A percentile compares a stretch with the other conserved stretches of the same genome.
Evolutionary conservation across 2,888 invertebrate species (phyloP).

Genomic region (Barypeithes pellucidus): DNA sequence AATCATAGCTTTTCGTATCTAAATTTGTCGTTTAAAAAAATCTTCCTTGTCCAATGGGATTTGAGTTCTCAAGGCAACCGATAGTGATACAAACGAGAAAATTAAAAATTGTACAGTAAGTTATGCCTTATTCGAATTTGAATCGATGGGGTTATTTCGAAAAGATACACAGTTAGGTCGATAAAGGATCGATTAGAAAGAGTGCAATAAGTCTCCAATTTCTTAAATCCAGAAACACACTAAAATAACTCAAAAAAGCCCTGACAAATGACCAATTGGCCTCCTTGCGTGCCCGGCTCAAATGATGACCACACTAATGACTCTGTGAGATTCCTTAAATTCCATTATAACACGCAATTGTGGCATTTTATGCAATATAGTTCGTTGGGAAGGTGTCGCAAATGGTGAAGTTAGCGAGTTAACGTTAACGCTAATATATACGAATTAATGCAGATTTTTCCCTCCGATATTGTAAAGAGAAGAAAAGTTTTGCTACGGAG

Average conservation of each 20-base stretch:
- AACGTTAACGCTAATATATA: not conserved
- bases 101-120: no score
- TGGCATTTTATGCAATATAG: not conserved
- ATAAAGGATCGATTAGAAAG: no score
- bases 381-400: not conserved
- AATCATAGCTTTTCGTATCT: no score
- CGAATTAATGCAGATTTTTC: not conserved
- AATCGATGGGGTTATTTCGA: no score
- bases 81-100: no score
- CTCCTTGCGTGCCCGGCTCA: slow-evolving; percentile 13
- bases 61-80: no score
- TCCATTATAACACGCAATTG: slow-evolving; percentile 21
- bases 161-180: no score
- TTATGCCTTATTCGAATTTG: no score
- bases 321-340: slow-evolving; percentile 24
- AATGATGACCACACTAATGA: slow-evolving; percentile 33
- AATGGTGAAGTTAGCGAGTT: not conserved
- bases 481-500: no score
- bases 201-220: not conserved
- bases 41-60: no score
- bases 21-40: no score
- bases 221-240: not conserved
- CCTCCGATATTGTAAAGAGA: no score
- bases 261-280: slow-evolving; percentile 36
- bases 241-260: slow-evolving; percentile 7